These are phyloP conservation scores for Drosophila nasuta DNA, from an alignment of 1,140 invertebrate species.

Conservation along the genomic window DNA sequence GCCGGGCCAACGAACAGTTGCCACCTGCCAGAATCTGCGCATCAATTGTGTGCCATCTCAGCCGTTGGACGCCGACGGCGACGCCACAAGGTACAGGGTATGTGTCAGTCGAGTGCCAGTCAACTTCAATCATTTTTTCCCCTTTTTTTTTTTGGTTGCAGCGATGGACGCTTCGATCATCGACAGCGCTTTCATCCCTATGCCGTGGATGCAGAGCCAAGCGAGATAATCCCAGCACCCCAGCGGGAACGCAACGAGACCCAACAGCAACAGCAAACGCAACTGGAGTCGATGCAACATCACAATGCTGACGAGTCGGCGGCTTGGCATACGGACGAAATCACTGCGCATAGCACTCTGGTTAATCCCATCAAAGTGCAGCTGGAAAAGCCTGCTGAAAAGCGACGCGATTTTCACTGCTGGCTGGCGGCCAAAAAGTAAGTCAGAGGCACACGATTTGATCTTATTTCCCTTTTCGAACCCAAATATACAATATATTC, in stretches of 20 bases:
- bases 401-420: background rate
- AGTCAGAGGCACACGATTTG: background rate
- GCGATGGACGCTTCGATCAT: constrained; percentile 38
- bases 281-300: background rate
- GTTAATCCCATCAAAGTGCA: background rate
- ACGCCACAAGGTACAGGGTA: background rate
- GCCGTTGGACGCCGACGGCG: background rate
- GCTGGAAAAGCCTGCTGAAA: background rate
- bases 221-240: background rate
- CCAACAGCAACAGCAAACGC: background rate
- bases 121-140: too few species aligned
- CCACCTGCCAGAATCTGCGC: constrained; percentile 32
- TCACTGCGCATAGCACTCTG: constrained; percentile 33
- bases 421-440: constrained; percentile 45
- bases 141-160: background rate
- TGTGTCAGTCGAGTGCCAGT: background rate
- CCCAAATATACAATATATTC: too few species aligned
- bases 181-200: constrained; percentile 28
- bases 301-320: background rate
- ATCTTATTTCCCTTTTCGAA: background rate
- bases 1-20: constrained; percentile 18
- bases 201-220: background rate
- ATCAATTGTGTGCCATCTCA: constrained; percentile 23
- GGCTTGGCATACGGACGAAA: constrained; percentile 16
- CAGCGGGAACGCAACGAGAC: background rate